Percentiles rank a stretch among this genome's conserved stretches.
phyloP scores from a whole-genome alignment of 2,888 invertebrate species.

The Bombylius major region DNA sequence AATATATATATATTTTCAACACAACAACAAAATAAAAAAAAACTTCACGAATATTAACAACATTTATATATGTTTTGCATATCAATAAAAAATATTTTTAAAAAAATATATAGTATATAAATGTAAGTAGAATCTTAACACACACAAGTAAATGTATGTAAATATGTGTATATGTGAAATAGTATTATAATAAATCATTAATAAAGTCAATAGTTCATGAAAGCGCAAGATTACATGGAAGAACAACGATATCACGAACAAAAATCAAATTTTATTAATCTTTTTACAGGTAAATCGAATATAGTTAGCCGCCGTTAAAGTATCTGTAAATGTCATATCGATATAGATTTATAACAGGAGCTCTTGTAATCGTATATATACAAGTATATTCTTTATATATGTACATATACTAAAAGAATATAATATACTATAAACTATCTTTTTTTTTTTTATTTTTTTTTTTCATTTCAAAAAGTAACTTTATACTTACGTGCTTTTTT shows the following conservation, averaged over 20 bases:
- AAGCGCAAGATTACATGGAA: constrained; percentile 14
- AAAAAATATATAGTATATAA: too few relatives aligned
- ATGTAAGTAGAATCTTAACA: too few relatives aligned
- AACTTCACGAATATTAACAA: too few relatives aligned
- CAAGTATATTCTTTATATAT: not conserved
- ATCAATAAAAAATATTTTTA: too few relatives aligned
- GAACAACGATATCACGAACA: constrained; percentile 11
- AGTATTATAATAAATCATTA: constrained; percentile 11
- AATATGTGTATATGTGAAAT: too few relatives aligned
- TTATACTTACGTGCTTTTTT: not conserved
- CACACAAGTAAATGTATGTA: too few relatives aligned
- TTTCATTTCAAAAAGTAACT: too few relatives aligned
- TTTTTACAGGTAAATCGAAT: constrained; percentile 16
- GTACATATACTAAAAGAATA: not conserved
- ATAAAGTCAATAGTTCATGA: constrained; percentile 15
- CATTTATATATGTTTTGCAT: too few relatives aligned
- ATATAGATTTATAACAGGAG: constrained; percentile 21
- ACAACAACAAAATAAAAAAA: too few relatives aligned
- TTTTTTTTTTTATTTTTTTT: too few relatives aligned
- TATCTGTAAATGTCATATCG: constrained; percentile 22
- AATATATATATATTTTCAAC: too few relatives aligned
- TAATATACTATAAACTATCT: not conserved
- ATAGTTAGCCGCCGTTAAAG: constrained; percentile 21
- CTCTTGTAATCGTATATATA: constrained; percentile 2
- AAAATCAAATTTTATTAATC: constrained; percentile 11